phyloP scores from a whole-genome alignment of 2,113 vertebrate genomes.

The Tor tambroides region DNA sequence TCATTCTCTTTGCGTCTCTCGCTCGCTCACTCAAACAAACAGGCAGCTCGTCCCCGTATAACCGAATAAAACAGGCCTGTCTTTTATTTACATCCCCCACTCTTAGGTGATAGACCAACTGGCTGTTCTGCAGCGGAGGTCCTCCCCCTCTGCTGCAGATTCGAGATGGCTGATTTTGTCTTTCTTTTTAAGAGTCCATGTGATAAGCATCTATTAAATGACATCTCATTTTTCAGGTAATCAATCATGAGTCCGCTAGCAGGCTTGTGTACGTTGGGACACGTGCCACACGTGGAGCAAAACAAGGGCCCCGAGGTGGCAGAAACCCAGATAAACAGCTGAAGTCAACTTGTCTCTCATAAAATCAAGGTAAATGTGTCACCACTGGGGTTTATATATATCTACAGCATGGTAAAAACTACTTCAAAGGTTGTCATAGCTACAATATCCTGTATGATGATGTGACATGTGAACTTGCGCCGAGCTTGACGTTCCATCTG shows the following conservation, averaged over 20 bases:
- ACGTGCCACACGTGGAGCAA: slow-evolving; percentile 7
- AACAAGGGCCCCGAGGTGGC: not conserved
- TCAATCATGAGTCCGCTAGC: not conserved
- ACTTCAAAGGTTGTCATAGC: slow-evolving; percentile 81
- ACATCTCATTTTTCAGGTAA: not conserved
- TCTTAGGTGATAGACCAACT: slow-evolving; percentile 32
- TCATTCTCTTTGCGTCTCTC: slow-evolving; percentile 30
- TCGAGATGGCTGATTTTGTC: not conserved
- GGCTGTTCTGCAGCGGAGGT: slow-evolving; percentile 31
- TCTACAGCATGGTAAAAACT: slow-evolving; percentile 63
- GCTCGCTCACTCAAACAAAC: slow-evolving; percentile 53
- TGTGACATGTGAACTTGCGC: slow-evolving; percentile 76
- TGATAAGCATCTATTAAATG: not conserved
- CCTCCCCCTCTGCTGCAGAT: not conserved
- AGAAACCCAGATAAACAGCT: slow-evolving; percentile 18
- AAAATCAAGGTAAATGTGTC: slow-evolving; percentile 46
- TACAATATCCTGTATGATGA: slow-evolving; percentile 81
- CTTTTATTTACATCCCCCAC: slow-evolving; percentile 64
- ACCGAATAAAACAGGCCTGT: slow-evolving; percentile 58
- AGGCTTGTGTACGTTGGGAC: not conserved
- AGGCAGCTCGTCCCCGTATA: slow-evolving; percentile 39
- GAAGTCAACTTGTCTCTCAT: slow-evolving; percentile 31
- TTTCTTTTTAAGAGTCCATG: not conserved
- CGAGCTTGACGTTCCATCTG: slow-evolving; percentile 63
- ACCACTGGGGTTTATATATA: slow-evolving; percentile 50